phyloP scores from a whole-genome alignment of 2,113 vertebrate species.

The Plestiodon gilberti region DNA sequence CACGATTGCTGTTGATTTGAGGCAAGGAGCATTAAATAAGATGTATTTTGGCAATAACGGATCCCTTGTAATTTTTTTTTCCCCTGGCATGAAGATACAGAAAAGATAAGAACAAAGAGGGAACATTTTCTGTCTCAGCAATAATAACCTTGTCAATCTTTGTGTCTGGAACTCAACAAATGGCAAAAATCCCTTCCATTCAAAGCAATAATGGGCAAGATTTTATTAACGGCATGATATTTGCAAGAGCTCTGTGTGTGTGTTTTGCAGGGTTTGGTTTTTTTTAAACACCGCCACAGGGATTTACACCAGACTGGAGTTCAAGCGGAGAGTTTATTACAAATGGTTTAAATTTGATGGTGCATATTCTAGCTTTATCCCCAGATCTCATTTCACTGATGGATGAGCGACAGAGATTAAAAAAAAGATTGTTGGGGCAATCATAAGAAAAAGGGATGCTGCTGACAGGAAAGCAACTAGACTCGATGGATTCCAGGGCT shows the following conservation, averaged over 20 bases:
- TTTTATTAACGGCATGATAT: constrained; percentile 12
- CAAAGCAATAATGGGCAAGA: background rate
- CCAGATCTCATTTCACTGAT: constrained; percentile 5
- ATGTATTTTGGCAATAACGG: constrained; percentile 24
- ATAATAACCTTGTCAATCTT: constrained; percentile 27
- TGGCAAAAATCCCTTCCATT: constrained; percentile 16
- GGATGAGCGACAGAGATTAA: constrained; percentile 13
- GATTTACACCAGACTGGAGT: background rate
- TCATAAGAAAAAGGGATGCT: background rate
- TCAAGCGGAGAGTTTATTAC: constrained; percentile 2
- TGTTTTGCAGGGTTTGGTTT: background rate
- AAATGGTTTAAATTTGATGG: constrained; percentile 4
- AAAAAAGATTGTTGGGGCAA: background rate
- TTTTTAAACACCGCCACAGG: background rate
- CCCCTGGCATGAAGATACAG: constrained; percentile 1
- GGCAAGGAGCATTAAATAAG: constrained; percentile 29
- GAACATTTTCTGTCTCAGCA: constrained; percentile 11
- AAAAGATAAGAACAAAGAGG: background rate
- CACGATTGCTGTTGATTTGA: constrained; percentile 5
- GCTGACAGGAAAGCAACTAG: background rate
- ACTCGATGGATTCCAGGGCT: background rate
- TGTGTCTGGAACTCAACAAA: constrained; percentile 9
- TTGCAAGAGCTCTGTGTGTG: background rate
- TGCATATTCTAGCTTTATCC: background rate
- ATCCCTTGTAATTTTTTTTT: background rate